Base-by-base conservation (phyloP, 2,888 invertebrate genomes). In the Polymixis lichenea region DNA sequence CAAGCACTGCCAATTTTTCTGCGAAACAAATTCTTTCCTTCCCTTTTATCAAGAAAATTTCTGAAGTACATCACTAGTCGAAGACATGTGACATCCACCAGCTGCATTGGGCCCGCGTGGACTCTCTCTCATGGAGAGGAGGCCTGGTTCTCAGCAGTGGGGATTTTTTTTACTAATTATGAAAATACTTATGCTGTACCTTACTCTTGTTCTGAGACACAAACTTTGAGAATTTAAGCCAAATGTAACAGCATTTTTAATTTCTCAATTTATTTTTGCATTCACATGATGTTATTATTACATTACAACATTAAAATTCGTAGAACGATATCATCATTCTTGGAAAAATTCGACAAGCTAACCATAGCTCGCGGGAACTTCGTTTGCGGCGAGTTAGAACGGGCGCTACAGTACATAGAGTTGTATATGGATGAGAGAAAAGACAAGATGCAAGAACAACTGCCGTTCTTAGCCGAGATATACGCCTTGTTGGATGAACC, bases 401-500 rank as follows among this genome's bases (percentile, higher is more conserved):
- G 98, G 43, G 98, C 98, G 0, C 89, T 98, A 51, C 97, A 98
- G 93, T 98, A 98, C 90, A 91, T 98, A 43, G 98, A 98, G 90
- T 94, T 97, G 78, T 98, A 98, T 83, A 97, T 98, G 94, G 97
- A 96, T 46, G 97, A 97, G 68, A 95, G 97, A 72, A 95, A 96
- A 17, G 91, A 94, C 1, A 94, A 95, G 22, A 91, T 97, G 83
- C 97, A 97, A 80, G 97, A 97, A 15, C 97, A 98, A 84, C 92
- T 98, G 66, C 97, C 97, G 0, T 97, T 98, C 83, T 91, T 98
- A 53, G 97, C 97, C 0, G 98, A 98, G 96, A 98, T 99, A 87
- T 99, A 99, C 92, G 98, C 98, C 0, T 97, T 98, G 79, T 93
- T 99, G 81, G 98, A 99, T 92, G 99, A 99, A 92, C 98, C 99